A percentile compares a stretch with the other conserved stretches of the same genome.
Conservation (phyloP, 2,797 vertebrate species). For the Labroides dimidiatus region DNA sequence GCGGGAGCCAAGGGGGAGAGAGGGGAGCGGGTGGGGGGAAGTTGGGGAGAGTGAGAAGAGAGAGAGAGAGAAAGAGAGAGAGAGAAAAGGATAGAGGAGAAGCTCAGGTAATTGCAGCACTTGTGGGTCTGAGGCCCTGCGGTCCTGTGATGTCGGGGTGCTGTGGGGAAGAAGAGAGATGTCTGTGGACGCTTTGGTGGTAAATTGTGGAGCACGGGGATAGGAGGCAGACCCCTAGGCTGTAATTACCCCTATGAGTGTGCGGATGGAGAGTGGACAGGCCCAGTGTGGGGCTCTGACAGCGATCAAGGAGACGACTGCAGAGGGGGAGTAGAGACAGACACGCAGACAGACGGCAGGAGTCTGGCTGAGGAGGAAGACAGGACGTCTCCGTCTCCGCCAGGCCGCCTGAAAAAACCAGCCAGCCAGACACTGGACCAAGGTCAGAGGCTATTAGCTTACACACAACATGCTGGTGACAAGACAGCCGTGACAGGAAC, state of each 20-base stretch:
- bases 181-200: conserved; percentile 81
- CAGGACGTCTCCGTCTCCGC: conserved; percentile 60
- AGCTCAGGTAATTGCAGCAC: conserved; percentile 87
- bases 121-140: conserved; percentile 83
- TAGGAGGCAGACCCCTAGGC: conserved; percentile 79
- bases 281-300: conserved; percentile 77
- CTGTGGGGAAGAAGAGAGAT: conserved; percentile 80
- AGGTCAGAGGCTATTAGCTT: conserved; percentile 81
- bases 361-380: conserved; percentile 67
- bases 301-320: conserved; percentile 74
- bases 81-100: conserved; percentile 76
- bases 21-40: conserved; percentile 30
- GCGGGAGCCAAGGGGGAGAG: conserved; percentile 71
- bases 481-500: conserved; percentile 66
- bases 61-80: conserved; percentile 57
- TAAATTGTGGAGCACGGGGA: conserved; percentile 82
- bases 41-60: conserved; percentile 27
- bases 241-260: conserved; percentile 85
- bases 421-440: conserved; percentile 69
- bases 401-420: conserved; percentile 58
- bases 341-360: conserved; percentile 66
- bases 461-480: conserved; percentile 67
- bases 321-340: conserved; percentile 52
- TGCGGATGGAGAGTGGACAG: conserved; percentile 79
- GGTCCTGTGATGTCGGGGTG: conserved; percentile 83